Evolutionary conservation across 2,888 invertebrate species (phyloP).

Genomic region (Cenopis cana): DNA sequence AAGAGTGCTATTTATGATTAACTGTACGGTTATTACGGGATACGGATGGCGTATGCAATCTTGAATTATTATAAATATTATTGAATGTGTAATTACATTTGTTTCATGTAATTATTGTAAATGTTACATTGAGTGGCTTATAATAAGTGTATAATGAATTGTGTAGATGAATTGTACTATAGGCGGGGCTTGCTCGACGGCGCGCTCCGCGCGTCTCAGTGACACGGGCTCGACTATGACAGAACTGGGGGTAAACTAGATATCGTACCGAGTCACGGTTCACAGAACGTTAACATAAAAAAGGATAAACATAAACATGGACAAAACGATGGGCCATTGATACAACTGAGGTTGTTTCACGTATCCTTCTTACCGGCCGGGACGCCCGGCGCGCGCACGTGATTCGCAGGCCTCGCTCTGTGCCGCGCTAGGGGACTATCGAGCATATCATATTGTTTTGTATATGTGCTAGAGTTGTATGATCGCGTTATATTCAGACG

Average conservation of each 20-base stretch:
- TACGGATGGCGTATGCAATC: constrained; percentile 51
- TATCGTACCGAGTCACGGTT: not conserved
- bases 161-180: constrained; percentile 63
- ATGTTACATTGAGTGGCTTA: constrained; percentile 74
- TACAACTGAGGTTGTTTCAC: not conserved
- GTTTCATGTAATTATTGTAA: constrained; percentile 66
- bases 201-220: constrained; percentile 34
- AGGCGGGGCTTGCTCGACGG: constrained; percentile 49
- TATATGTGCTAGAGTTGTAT: constrained; percentile 65
- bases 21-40: constrained; percentile 48
- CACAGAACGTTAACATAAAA: not conserved
- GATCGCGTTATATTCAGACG: constrained; percentile 54
- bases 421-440: constrained; percentile 45
- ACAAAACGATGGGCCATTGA: not conserved
- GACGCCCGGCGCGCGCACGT: constrained; percentile 8
- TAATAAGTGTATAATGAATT: constrained; percentile 71
- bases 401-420: constrained; percentile 1
- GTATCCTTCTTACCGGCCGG: not conserved
- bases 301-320: not conserved
- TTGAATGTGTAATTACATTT: constrained; percentile 62
- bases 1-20: constrained; percentile 58
- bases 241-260: not conserved
- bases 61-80: constrained; percentile 52
- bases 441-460: constrained; percentile 78
- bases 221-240: not conserved